Percentiles rank a stretch among this genome's conserved stretches.
Conservation (phyloP, 2,888 invertebrate genomes). For the Criorhina ranunculi region DNA sequence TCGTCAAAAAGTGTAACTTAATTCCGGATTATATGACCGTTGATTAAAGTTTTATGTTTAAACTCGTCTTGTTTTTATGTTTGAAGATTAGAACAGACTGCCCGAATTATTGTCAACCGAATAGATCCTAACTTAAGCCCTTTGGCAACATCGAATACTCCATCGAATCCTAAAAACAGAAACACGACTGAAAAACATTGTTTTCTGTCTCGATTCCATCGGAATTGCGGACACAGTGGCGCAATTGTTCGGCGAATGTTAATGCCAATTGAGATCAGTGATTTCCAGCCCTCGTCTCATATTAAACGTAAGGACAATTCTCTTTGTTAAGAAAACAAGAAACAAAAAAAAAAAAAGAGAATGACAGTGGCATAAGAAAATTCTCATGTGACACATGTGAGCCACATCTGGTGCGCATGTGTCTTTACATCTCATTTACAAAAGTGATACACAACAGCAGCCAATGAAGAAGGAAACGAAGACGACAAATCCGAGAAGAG, state of each 20-base stretch:
- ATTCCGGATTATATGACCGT: no score
- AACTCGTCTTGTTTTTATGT: no score
- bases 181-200: background rate
- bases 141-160: no score
- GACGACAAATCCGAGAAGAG: background rate
- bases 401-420: slow-evolving; percentile 58
- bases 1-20: no score
- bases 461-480: slow-evolving; percentile 4
- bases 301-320: slow-evolving; percentile 25
- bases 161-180: no score
- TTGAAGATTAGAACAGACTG: no score
- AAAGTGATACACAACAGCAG: slow-evolving; percentile 31
- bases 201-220: slow-evolving; percentile 10
- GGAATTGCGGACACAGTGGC: no score
- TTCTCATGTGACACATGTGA: slow-evolving; percentile 46
- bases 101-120: no score
- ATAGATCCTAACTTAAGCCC: no score
- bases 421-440: slow-evolving; percentile 51
- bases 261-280: slow-evolving; percentile 15
- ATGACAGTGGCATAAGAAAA: background rate
- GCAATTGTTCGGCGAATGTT: background rate
- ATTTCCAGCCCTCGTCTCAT: background rate
- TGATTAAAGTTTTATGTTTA: no score
- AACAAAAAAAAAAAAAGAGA: background rate
- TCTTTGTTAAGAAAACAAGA: background rate